Conservation (phyloP, 2,888 invertebrate genomes). For the Carpatolechia fugitivella region DNA sequence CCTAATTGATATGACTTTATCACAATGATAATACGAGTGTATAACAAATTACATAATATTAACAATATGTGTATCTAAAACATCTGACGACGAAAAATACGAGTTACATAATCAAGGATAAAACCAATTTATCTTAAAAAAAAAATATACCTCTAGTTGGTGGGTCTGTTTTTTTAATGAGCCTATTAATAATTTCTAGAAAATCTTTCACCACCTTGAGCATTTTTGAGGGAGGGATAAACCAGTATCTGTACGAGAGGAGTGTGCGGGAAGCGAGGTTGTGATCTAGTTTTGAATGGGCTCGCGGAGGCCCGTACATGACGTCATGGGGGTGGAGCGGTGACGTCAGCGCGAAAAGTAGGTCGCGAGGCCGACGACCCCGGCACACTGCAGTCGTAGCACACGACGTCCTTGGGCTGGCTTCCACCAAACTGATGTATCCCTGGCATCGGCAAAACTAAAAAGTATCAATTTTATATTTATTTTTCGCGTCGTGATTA, state of each 20-base stretch:
- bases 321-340: constrained; percentile 72
- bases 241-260: constrained; percentile 34
- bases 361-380: constrained; percentile 69
- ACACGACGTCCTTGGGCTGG: constrained; percentile 42
- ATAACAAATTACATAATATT: too few species aligned
- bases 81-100: too few species aligned
- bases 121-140: too few species aligned
- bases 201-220: constrained; percentile 12
- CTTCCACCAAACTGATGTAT: constrained; percentile 17
- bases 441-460: not conserved
- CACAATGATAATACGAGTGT: too few species aligned
- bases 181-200: too few species aligned
- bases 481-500: too few species aligned
- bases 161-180: not conserved
- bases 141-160: too few species aligned
- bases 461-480: too few species aligned
- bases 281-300: constrained; percentile 76
- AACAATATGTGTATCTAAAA: too few species aligned
- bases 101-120: too few species aligned
- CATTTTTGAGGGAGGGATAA: constrained; percentile 39
- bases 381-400: constrained; percentile 55
- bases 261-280: constrained; percentile 41
- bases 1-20: too few species aligned
- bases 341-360: constrained; percentile 70
- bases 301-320: constrained; percentile 60